Conservation (phyloP, 2,797 vertebrate genomes). For the Pseudochirops cupreus region DNA sequence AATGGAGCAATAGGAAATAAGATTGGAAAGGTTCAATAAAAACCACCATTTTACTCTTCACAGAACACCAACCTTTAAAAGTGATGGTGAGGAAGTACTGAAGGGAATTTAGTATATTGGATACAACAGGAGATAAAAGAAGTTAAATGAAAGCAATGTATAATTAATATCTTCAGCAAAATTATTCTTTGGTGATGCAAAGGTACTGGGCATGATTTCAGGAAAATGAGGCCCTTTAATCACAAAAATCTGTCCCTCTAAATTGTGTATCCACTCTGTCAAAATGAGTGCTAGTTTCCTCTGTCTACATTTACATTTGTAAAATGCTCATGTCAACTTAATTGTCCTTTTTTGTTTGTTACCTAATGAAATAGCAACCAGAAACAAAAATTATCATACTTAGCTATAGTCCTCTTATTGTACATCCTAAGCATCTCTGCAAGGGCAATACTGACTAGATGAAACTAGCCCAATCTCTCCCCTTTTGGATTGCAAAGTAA, state of each 20-base stretch:
- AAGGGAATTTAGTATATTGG: neutral
- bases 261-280: neutral
- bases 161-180: neutral
- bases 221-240: neutral
- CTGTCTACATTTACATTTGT: slow-evolving; percentile 5
- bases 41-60: neutral
- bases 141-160: neutral
- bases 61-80: slow-evolving; percentile 3
- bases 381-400: slow-evolving; percentile 56
- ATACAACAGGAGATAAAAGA: neutral
- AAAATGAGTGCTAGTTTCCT: slow-evolving; percentile 40
- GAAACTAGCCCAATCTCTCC: slow-evolving; percentile 10
- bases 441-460: slow-evolving; percentile 50
- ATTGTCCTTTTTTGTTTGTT: slow-evolving; percentile 31
- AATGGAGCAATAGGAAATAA: neutral
- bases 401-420: slow-evolving; percentile 40
- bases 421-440: slow-evolving; percentile 41
- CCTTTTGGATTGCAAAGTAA: neutral
- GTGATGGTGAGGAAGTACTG: neutral
- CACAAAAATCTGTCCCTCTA: neutral
- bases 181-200: neutral
- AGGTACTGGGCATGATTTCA: neutral
- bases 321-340: slow-evolving; percentile 50
- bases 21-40: neutral
- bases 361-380: slow-evolving; percentile 65